These are phyloP conservation scores for Alitta virens DNA, from an alignment of 2,888 invertebrate species.

Conservation along the genomic window DNA sequence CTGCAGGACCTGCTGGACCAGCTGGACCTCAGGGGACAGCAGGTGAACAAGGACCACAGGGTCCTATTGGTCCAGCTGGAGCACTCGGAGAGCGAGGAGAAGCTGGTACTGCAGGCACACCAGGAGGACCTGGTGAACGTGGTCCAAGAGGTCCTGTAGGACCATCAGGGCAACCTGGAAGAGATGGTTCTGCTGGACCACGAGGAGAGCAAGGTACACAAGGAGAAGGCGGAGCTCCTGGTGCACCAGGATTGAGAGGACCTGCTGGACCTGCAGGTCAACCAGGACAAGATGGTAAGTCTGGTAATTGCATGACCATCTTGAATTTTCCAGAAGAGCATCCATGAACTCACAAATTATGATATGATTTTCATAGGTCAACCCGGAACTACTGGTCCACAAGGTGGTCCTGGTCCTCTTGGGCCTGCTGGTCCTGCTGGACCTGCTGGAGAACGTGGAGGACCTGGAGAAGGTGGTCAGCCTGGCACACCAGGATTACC, in stretches of 20 bases:
- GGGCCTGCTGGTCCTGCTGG: slow-evolving; percentile 7
- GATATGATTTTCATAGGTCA: not conserved
- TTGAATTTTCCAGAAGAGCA: too few species aligned
- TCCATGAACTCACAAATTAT: too few species aligned
- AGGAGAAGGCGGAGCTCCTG: slow-evolving; percentile 20
- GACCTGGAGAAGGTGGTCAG: slow-evolving; percentile 26
- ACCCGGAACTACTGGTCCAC: slow-evolving; percentile 10
- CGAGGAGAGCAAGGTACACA: slow-evolving; percentile 4
- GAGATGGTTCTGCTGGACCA: slow-evolving; percentile 17
- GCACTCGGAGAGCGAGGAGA: slow-evolving; percentile 17
- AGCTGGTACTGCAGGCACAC: slow-evolving; percentile 15
- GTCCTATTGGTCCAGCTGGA: slow-evolving; percentile 27
- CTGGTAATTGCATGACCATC: too few species aligned
- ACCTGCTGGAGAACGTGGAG: slow-evolving; percentile 31
- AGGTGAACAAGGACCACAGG: slow-evolving; percentile 23
- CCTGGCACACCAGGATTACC: slow-evolving; percentile 32
- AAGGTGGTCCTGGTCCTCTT: not conserved
- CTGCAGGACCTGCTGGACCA: slow-evolving; percentile 53
- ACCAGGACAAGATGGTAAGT: not conserved
- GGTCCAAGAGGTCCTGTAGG: slow-evolving; percentile 5
- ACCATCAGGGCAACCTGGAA: slow-evolving; percentile 17
- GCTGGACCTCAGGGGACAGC: slow-evolving; percentile 20
- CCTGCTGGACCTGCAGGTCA: slow-evolving; percentile 8
- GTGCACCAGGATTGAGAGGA: slow-evolving; percentile 17
- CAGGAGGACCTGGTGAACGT: slow-evolving; percentile 16